Evolutionary conservation across 1,140 invertebrate species (phyloP).

Genomic region (Drosophila jambulina): DNA sequence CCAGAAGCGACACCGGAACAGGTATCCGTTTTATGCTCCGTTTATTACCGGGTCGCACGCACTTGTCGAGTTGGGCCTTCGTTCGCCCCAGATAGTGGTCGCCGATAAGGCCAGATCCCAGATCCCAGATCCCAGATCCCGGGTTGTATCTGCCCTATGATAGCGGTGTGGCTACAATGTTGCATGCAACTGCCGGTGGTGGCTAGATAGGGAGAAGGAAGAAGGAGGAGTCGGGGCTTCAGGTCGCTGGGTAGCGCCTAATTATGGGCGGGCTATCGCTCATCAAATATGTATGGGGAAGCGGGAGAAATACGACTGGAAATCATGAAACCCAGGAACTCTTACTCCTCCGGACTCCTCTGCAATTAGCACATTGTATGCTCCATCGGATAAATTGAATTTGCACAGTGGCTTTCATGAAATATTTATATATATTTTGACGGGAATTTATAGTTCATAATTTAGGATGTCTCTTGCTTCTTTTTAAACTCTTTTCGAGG

Average conservation of each 20-base stretch:
- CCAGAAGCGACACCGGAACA: slow-evolving; percentile 37
- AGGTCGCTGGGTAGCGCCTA: slow-evolving; percentile 43
- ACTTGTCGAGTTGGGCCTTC: slow-evolving; percentile 33
- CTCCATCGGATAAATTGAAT: slow-evolving; percentile 45
- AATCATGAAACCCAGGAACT: slow-evolving; percentile 55
- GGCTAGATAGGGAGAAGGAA: not conserved
- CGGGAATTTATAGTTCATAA: not conserved
- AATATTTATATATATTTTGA: not conserved
- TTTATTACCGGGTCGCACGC: slow-evolving; percentile 73
- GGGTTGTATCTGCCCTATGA: slow-evolving; percentile 45
- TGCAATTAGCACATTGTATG: slow-evolving; percentile 65
- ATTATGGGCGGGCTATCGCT: slow-evolving; percentile 76
- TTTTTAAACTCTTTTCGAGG: not conserved
- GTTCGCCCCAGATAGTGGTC: slow-evolving; percentile 48
- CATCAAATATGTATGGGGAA: slow-evolving; percentile 67
- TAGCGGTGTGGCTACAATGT: slow-evolving; percentile 48
- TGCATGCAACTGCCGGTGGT: slow-evolving; percentile 44
- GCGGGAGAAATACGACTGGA: slow-evolving; percentile 60
- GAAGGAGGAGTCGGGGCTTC: not conserved
- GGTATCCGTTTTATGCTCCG: slow-evolving; percentile 36
- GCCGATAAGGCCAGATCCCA: slow-evolving; percentile 48
- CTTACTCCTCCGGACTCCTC: not conserved
- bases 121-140: slow-evolving; percentile 20
- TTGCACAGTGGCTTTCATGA: too few species aligned
- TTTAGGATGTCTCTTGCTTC: not conserved